Evolutionary conservation across 2,888 invertebrate genomes (phyloP).

Genomic region (Pyrrhosoma nymphula): DNA sequence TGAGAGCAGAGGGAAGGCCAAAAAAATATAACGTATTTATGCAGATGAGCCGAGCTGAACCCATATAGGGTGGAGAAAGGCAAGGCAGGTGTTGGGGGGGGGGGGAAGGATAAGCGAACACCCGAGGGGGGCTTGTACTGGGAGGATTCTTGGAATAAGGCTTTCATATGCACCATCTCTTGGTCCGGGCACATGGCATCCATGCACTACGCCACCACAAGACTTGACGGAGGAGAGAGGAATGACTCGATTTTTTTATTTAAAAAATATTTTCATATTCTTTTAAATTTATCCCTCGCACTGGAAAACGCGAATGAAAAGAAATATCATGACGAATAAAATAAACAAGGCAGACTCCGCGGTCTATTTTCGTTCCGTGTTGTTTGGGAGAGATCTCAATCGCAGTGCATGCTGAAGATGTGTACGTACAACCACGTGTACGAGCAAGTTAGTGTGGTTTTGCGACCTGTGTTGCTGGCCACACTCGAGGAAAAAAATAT

Average conservation of each 20-base stretch:
- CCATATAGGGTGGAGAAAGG: neutral
- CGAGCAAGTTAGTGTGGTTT: neutral
- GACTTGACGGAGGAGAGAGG: neutral
- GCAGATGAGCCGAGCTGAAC: conserved; percentile 10
- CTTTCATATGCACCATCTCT: neutral
- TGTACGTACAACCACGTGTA: neutral
- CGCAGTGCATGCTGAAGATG: neutral
- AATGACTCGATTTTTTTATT: too few species aligned
- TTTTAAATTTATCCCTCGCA: neutral
- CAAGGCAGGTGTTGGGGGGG: neutral
- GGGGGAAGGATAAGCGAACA: too few species aligned
- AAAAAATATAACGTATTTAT: conserved; percentile 1
- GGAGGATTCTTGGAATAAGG: neutral
- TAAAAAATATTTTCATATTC: too few species aligned
- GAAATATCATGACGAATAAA: neutral
- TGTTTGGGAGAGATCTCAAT: neutral
- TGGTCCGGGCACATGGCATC: neutral
- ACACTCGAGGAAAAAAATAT: neutral
- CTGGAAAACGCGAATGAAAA: neutral
- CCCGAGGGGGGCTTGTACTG: too few species aligned
- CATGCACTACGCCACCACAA: neutral
- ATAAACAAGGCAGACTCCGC: neutral
- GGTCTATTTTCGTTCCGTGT: neutral
- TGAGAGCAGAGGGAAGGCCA: neutral
- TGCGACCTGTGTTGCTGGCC: neutral